phyloP scores from a whole-genome alignment of 2,113 vertebrate genomes.

The Gorilla gorilla region DNA sequence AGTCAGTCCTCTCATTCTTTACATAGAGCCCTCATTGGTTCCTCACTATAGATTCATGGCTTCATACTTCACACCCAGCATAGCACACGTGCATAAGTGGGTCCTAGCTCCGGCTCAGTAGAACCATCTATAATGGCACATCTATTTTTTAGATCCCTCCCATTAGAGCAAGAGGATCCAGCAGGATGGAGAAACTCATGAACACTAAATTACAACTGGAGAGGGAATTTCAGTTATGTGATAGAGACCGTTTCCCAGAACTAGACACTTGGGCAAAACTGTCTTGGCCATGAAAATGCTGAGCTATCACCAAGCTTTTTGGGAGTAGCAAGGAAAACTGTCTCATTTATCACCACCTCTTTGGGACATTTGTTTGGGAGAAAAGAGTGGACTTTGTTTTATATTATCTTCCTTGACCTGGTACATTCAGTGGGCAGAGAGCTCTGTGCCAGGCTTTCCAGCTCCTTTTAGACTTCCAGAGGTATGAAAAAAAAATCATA shows the following conservation, averaged over 20 bases:
- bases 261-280: neutral
- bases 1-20: neutral
- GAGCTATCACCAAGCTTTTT: neutral
- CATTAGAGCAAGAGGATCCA: neutral
- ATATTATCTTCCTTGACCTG: slow-evolving; percentile 28
- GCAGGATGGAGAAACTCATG: neutral
- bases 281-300: neutral
- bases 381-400: neutral
- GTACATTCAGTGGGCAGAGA: neutral
- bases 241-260: neutral
- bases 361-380: slow-evolving; percentile 15
- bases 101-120: neutral
- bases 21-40: neutral
- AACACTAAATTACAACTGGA: neutral
- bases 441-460: neutral
- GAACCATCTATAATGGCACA: neutral
- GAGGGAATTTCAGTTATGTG: neutral
- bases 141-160: neutral
- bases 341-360: neutral
- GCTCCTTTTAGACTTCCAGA: neutral
- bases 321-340: neutral
- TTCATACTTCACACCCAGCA: neutral
- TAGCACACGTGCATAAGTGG: neutral
- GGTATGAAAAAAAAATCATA: neutral
- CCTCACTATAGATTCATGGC: neutral